A percentile compares a stretch with the other conserved stretches of the same genome.
Conservation (phyloP, 1,140 invertebrate genomes). For the Tigriopus japonicus region DNA sequence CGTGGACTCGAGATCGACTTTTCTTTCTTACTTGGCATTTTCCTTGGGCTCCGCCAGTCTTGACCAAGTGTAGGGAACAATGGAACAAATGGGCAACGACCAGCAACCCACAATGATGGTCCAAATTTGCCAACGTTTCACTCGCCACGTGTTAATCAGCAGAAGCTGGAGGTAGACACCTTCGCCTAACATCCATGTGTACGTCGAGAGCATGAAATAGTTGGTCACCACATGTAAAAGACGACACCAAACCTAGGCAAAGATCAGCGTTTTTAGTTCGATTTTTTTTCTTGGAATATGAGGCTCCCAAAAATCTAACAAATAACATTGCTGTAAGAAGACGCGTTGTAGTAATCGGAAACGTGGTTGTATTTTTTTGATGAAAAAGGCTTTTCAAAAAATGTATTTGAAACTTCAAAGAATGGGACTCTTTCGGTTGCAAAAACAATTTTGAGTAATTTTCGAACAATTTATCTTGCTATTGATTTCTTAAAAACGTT, state of each 20-base stretch:
- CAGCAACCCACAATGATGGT: neutral
- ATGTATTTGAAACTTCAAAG: too few relatives aligned
- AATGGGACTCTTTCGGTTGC: too few relatives aligned
- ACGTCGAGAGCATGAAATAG: constrained; percentile 13
- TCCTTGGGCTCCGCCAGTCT: neutral
- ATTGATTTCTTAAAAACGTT: too few relatives aligned
- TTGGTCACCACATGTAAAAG: constrained; percentile 8
- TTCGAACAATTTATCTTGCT: too few relatives aligned
- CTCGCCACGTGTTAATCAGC: constrained; percentile 10
- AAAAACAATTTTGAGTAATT: too few relatives aligned
- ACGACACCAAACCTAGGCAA: neutral
- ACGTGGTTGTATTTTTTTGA: too few relatives aligned
- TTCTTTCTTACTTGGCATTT: neutral
- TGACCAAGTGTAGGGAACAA: neutral
- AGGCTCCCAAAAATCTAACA: neutral
- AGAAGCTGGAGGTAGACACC: constrained; percentile 7
- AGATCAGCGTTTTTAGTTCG: too few relatives aligned
- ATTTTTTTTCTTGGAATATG: too few relatives aligned
- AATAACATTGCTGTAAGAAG: too few relatives aligned
- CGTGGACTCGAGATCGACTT: neutral
- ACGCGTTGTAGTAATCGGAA: too few relatives aligned
- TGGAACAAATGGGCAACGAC: neutral
- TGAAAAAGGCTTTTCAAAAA: too few relatives aligned
- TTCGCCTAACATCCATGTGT: constrained; percentile 14
- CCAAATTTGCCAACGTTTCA: constrained; percentile 1